These are phyloP conservation scores for Stratiomys singularior DNA, from an alignment of 2,888 invertebrate genomes.

Conservation along the genomic window DNA sequence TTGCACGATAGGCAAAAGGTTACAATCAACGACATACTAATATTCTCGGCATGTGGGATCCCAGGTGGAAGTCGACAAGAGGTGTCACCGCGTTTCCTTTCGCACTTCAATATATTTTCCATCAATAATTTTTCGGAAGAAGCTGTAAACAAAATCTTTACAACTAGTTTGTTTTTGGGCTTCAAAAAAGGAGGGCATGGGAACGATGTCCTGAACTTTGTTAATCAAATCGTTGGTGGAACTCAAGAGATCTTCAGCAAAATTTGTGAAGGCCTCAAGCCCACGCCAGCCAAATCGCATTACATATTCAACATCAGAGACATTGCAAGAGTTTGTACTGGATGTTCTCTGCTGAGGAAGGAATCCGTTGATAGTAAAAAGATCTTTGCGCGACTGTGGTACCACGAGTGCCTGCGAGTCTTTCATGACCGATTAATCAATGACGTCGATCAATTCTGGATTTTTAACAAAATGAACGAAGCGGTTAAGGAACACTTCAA, in stretches of 20 bases:
- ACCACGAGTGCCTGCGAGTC: slow-evolving; percentile 87
- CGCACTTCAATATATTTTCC: slow-evolving; percentile 88
- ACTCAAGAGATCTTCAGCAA: slow-evolving; percentile 83
- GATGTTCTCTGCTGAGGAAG: slow-evolving; percentile 84
- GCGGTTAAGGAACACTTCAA: slow-evolving; percentile 77
- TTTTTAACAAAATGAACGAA: slow-evolving; percentile 75
- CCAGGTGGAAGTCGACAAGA: slow-evolving; percentile 92
- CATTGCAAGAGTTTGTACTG: slow-evolving; percentile 85
- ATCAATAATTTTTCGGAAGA: slow-evolving; percentile 90
- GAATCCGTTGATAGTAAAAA: slow-evolving; percentile 81
- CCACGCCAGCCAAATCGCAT: slow-evolving; percentile 90
- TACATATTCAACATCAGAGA: slow-evolving; percentile 92
- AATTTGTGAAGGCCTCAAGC: slow-evolving; percentile 78
- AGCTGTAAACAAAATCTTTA: slow-evolving; percentile 88
- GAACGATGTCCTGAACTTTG: slow-evolving; percentile 74
- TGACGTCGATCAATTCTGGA: slow-evolving; percentile 79
- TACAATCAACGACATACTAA: slow-evolving; percentile 79
- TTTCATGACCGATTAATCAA: slow-evolving; percentile 89
- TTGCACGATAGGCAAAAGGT: slow-evolving; percentile 83
- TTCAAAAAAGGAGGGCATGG: slow-evolving; percentile 83
- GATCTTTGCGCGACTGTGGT: slow-evolving; percentile 84
- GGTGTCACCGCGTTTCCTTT: slow-evolving; percentile 83
- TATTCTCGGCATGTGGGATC: slow-evolving; percentile 91
- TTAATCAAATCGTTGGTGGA: slow-evolving; percentile 80
- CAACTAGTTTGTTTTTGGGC: slow-evolving; percentile 79